Base-by-base conservation (phyloP, 2,113 vertebrate species). In the Neolamprologus hecqui region DNA sequence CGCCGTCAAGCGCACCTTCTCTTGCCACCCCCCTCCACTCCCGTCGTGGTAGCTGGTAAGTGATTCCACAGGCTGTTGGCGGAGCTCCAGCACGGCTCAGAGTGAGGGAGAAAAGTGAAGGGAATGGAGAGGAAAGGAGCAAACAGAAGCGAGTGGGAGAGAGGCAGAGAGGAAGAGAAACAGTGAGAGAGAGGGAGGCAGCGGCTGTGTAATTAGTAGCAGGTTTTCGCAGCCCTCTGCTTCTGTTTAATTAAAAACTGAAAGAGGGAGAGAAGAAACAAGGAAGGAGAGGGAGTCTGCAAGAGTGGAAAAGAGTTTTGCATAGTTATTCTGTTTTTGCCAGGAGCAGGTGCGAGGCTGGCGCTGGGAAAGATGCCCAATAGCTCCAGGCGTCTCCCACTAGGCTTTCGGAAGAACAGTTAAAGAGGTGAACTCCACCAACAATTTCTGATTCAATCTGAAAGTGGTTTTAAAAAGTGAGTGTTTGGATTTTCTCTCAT, bases 1-100 rank as follows among this genome's bases (percentile, higher is more conserved):
- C 19, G 17, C 58, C 23, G 37, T 79, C 84, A 73, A 89, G 75
- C 88, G 84, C 58, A 81, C 58, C 47, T 83, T 47, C 85, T 83
- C 79, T 84, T 42, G 57, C 87, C 57, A 1, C n/a, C 8, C 13
- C 31, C 14, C 31, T 3, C 60, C 60, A 12, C 60, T 35, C 60
- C 91, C 55, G 42, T 84, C 23, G 92, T 86, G 86, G 82, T 88
- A 82, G 93, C 85, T 86, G 87, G 92, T 95, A 93, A 95, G 92
- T 94, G 93, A 95, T 95, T 96, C 95, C 93, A 96, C 95, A 95
- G 95, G 94, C 95, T 92, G 95, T 92, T 95, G 95, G 95, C 92
- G 3, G 75, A 68, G 84, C 86, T 93, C 93, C 94, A 94, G 93
- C 68, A 6, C 77, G 83, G 92, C 89, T 89, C 87, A 73, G 90